Evolutionary conservation across 2,888 invertebrate genomes (phyloP).

Genomic region (Norana najaformis): DNA sequence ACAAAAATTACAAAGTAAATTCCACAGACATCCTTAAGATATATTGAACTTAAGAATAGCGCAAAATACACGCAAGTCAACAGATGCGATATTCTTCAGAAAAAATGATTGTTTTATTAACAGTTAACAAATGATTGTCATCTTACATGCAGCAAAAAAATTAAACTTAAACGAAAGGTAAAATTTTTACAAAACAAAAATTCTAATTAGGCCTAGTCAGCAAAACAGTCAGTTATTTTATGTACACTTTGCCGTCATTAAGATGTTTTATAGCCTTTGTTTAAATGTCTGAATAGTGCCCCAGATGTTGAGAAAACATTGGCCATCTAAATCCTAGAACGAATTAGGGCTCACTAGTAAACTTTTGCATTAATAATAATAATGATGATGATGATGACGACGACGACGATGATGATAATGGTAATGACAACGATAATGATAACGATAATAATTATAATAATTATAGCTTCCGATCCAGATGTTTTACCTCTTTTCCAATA

Average conservation of each 20-base stretch:
- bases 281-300: not conserved
- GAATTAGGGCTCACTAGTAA: not conserved
- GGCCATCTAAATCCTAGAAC: not conserved
- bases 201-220: conserved; percentile 4
- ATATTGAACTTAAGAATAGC: too few species aligned
- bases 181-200: not conserved
- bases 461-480: too few species aligned
- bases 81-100: not conserved
- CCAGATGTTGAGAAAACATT: not conserved
- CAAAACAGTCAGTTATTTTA: too few species aligned
- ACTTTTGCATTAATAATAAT: not conserved
- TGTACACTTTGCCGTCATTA: not conserved
- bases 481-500: too few species aligned
- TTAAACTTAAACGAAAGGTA: not conserved
- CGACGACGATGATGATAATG: too few species aligned
- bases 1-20: not conserved
- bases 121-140: not conserved
- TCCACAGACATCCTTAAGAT: not conserved
- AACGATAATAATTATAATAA: not conserved
- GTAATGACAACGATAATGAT: too few species aligned
- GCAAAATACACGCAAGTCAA: too few species aligned
- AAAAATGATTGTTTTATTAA: not conserved
- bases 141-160: not conserved
- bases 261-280: not conserved
- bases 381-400: not conserved